Base-by-base conservation (phyloP, 2,113 vertebrate species). In the Tupaia chinensis region DNA sequence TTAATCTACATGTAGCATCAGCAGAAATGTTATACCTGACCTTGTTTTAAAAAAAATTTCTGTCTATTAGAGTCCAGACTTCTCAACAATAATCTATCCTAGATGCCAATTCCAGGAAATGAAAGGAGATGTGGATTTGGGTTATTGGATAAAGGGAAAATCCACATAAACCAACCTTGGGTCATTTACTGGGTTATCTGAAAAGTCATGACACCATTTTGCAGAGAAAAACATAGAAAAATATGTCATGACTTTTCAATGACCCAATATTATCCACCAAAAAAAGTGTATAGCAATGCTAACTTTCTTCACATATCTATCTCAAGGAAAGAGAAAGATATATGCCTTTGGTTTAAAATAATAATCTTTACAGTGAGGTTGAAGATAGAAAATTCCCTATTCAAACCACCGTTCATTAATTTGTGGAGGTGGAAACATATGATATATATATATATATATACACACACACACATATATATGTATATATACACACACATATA, bases 21-120 rank as follows among this genome's bases (percentile, higher is more conserved):
- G 94, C 72, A 87, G 96, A 97, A 88, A 89, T 95, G 82, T 97
- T 97, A 97, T 89, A 87, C 89, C 68, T 87, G 96, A 97, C 87
- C 86, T 93, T 95, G 66, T 87, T 72, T 70, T 85, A 93, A 60
- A 34, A 69, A 82, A 89, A 93, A 53, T 44, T 56, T 69, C 74
- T 94, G 25, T 70, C 66, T 63, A 22, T 10, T 95, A 83, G 81
- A 95, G 73, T 94, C 81, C 34, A 91, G 27, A 97, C 76, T 94
- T 94, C 10, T 53, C 3, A 69, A 91, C 68, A 76, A 69, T 91
- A 95, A 32, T 66, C 89, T 53, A 87, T 97, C 74, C 87, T 93
- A 91, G 68, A 44, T 82, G 6, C 63, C 32, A 10, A 1, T 81
- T 90, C 54, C 6, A 86, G 56, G 4, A 60, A 92, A 93, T 95